Percentiles rank a stretch among this genome's conserved stretches.
phyloP scores from a whole-genome alignment of 2,797 vertebrate genomes.

The Periophthalmus magnuspinnatus region DNA sequence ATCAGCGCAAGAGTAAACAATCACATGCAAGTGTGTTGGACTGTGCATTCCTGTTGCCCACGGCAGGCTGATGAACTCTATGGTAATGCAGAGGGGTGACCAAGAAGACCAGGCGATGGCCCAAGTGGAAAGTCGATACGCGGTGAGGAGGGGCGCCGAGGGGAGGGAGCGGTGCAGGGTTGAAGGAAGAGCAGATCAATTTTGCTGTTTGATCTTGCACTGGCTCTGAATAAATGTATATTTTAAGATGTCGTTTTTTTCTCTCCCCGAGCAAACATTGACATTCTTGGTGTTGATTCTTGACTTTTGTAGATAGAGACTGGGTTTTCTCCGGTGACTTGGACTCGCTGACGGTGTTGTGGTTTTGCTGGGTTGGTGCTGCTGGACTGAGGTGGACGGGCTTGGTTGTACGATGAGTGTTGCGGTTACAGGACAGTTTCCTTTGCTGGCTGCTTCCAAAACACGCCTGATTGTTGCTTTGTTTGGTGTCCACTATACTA shows the following conservation, averaged over 20 bases:
- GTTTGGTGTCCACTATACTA: conserved; percentile 19
- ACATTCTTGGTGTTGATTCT: conserved; percentile 76
- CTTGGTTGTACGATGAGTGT: conserved; percentile 32
- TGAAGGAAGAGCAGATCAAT: conserved; percentile 78
- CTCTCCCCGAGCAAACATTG: conserved; percentile 72
- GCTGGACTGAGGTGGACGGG: conserved; percentile 37
- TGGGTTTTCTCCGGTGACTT: conserved; percentile 67
- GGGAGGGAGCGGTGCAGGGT: conserved; percentile 53
- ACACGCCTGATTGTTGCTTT: conserved; percentile 36
- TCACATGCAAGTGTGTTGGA: conserved; percentile 17
- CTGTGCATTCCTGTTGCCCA: conserved; percentile 35
- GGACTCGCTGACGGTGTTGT: conserved; percentile 67
- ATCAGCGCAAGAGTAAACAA: conserved; percentile 35
- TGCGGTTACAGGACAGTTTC: conserved; percentile 36
- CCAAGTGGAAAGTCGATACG: conserved; percentile 67
- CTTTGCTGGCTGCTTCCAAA: conserved; percentile 34
- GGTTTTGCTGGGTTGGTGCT: conserved; percentile 54
- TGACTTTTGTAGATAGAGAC: conserved; percentile 71
- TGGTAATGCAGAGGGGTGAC: conserved; percentile 65
- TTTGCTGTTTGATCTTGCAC: conserved; percentile 78
- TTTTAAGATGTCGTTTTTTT: conserved; percentile 63
- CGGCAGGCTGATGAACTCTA: conserved; percentile 50
- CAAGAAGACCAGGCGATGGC: conserved; percentile 63
- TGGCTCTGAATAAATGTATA: conserved; percentile 81
- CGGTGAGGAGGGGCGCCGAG: conserved; percentile 52